Percentiles rank a stretch among this genome's conserved stretches.
Conservation (phyloP, 2,797 vertebrate genomes). For the Loriculus beryllinus region DNA sequence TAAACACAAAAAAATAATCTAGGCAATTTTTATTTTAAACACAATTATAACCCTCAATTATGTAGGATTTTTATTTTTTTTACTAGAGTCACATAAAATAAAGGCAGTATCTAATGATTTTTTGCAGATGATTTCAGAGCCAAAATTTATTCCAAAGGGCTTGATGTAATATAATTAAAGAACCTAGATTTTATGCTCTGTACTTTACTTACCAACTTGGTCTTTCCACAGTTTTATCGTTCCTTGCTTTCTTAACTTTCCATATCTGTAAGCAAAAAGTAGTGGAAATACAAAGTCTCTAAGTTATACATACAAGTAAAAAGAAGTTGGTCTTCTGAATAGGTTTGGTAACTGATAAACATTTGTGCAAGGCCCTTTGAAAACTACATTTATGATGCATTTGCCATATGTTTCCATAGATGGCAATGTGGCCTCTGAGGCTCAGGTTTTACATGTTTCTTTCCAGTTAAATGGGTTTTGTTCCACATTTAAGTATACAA, state of each 20-base stretch:
- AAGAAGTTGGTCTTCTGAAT: background rate
- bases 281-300: background rate
- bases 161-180: background rate
- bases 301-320: background rate
- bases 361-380: background rate
- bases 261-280: background rate
- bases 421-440: background rate
- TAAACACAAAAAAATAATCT: background rate
- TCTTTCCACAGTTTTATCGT: background rate
- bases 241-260: background rate
- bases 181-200: background rate
- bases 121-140: background rate
- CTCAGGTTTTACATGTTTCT: background rate
- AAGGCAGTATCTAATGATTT: background rate
- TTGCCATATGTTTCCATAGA: background rate
- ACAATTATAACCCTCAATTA: background rate
- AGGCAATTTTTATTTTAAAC: background rate
- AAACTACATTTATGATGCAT: background rate
- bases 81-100: background rate
- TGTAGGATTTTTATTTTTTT: background rate
- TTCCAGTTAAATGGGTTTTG: background rate
- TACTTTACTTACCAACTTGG: background rate
- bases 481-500: background rate
- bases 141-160: background rate
- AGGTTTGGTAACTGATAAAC: background rate